Evolutionary conservation across 2,888 invertebrate species (phyloP).

Genomic region (Chymomyza amoena): DNA sequence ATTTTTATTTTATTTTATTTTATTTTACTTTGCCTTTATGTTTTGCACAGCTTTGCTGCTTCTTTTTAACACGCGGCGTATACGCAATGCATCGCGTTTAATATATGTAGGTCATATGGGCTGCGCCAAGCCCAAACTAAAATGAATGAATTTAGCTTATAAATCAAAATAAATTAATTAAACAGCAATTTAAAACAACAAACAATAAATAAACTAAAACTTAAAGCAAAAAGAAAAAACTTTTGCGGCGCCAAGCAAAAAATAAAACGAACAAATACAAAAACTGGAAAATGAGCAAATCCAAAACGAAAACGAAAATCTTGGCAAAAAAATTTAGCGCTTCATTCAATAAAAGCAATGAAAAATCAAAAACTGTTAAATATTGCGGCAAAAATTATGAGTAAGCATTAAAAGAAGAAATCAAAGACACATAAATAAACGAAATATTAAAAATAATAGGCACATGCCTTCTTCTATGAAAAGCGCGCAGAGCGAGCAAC

Average conservation of each 20-base stretch:
- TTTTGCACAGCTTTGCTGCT: neutral
- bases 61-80: conserved; percentile 14
- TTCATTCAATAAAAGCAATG: neutral
- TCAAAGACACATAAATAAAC: conserved; percentile 2
- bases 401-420: conserved; percentile 1
- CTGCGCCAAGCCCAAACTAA: conserved; percentile 32
- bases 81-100: conserved; percentile 5
- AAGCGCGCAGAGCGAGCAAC: neutral
- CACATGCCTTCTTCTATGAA: neutral
- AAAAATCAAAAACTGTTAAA: neutral
- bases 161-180: conserved; percentile 1
- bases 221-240: conserved; percentile 10
- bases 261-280: neutral
- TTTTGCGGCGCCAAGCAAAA: conserved; percentile 21
- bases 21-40: neutral
- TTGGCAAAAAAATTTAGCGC: neutral
- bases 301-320: neutral
- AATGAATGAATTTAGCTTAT: conserved; percentile 29
- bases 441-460: neutral
- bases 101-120: conserved; percentile 14
- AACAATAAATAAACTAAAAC: conserved; percentile 12
- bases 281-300: neutral
- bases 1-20: too few species aligned
- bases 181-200: conserved; percentile 5
- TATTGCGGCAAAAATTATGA: neutral